Evolutionary conservation across 2,888 invertebrate species (phyloP), one percentile per base, ranked within the genome.

Genomic region (Polymixis lichenea): DNA sequence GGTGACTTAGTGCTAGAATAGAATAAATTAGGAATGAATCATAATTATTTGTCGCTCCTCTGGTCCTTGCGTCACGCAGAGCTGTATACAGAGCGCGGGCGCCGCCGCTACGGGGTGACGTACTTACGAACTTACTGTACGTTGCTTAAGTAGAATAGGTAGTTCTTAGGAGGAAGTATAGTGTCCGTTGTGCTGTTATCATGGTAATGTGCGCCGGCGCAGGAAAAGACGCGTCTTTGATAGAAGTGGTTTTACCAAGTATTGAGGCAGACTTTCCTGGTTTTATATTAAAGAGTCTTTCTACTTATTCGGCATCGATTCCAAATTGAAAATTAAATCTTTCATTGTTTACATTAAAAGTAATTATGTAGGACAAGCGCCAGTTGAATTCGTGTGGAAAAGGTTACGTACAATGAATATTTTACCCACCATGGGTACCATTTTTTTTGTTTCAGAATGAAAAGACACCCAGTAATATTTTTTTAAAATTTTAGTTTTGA

Each of bases 21-120:
- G 86, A 75, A 82, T 86, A 82, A 82, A 81, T 84, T 68, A 72
- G 66, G 61, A n/a, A 84, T 87, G 82, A 84, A 86, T 87, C 82
- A 84, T 82, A 78, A 72, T 88, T 80, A 86, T 25, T 49, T 19
- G 53, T 67, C 72, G 38, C 66, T 61, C 28, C 64, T 56, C 51
- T 72, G 72, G 55, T 11, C 17, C 66, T 53, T 66, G 78, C 49
- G 55, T 66, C 77, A 75, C 60, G 77, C 64, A 72, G 66, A 28
- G 78, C 58, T 51, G 60, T 19, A 25, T 13, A 84, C 67, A 75
- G 78, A 69, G 73, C 56, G 56, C 73, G 56, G 46, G 58, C 70
- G 80, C 65, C 76, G 69, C n/a, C 73, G 68, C 28, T 28, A 38
- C 17, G 28, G 22, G 49, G 4, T 38, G 38, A 38, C 56, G 8